These are phyloP conservation scores for Pelvicachromis taeniatus DNA, from an alignment of 2,113 vertebrate genomes.

Conservation along the genomic window DNA sequence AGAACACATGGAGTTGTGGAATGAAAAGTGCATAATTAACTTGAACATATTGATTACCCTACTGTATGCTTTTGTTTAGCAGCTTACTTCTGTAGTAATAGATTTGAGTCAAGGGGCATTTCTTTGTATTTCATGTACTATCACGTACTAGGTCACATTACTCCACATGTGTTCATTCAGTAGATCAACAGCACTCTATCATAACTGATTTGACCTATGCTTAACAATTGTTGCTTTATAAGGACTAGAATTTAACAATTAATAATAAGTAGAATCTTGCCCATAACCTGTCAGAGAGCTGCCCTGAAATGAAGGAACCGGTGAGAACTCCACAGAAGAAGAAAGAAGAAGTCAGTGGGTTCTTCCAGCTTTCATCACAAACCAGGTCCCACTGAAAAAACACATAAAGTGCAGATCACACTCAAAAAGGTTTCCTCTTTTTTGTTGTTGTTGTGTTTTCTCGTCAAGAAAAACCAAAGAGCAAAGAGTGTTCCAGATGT, in stretches of 20 bases:
- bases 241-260: background rate
- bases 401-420: background rate
- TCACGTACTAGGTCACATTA: background rate
- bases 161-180: background rate
- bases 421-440: background rate
- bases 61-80: background rate
- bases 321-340: conserved; percentile 84
- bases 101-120: background rate
- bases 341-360: conserved; percentile 81
- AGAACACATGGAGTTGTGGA: accelerated
- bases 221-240: too few species aligned
- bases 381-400: conserved; percentile 89
- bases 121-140: background rate
- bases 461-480: background rate
- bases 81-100: background rate
- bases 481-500: background rate
- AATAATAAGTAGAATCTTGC: background rate
- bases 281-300: conserved; percentile 88
- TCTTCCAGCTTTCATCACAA: conserved; percentile 86
- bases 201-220: background rate
- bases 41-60: background rate
- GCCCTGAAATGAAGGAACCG: conserved; percentile 88
- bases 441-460: background rate
- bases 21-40: background rate
- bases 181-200: background rate